Percentiles rank a stretch among this genome's conserved stretches.
Conservation (phyloP, 2,113 vertebrate genomes). For the Oxygymnocypris stewartii region DNA sequence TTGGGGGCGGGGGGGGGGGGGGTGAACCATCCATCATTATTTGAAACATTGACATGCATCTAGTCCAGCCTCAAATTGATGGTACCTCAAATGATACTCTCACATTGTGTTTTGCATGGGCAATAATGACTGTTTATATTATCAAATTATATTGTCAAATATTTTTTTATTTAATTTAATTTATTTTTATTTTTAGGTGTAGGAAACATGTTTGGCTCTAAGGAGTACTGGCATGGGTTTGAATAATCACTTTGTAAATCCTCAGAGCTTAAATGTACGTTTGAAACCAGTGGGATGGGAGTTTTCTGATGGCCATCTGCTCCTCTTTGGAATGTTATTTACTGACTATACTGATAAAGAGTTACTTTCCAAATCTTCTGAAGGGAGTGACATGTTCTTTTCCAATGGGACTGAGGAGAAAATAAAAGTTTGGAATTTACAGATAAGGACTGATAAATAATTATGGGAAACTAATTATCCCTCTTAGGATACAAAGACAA, state of each 20-base stretch:
- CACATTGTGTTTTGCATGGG: not conserved
- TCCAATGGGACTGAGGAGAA: constrained; percentile 54
- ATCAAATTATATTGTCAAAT: not conserved
- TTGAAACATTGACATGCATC: not conserved
- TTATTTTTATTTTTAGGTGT: not conserved
- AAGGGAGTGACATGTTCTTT: constrained; percentile 55
- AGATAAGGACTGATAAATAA: constrained; percentile 44
- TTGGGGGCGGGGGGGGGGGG: no score
- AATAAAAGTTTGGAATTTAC: constrained; percentile 27
- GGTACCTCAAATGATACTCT: not conserved
- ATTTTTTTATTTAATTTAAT: not conserved
- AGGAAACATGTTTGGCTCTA: not conserved
- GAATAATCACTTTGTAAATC: not conserved
- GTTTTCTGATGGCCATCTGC: constrained; percentile 50
- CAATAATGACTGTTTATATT: not conserved
- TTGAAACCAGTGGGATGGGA: constrained; percentile 36
- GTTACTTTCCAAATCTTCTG: constrained; percentile 57
- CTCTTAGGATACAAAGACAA: not conserved
- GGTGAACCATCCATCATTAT: no score
- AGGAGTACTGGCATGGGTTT: not conserved
- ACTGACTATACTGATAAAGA: constrained; percentile 67
- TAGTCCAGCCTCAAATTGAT: not conserved
- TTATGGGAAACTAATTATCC: constrained; percentile 28
- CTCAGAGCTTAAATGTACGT: not conserved
- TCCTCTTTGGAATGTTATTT: constrained; percentile 71